Percentiles rank a stretch among this genome's conserved stretches.
Conservation (phyloP, 2,888 invertebrate genomes). For the Tinea semifulvella region DNA sequence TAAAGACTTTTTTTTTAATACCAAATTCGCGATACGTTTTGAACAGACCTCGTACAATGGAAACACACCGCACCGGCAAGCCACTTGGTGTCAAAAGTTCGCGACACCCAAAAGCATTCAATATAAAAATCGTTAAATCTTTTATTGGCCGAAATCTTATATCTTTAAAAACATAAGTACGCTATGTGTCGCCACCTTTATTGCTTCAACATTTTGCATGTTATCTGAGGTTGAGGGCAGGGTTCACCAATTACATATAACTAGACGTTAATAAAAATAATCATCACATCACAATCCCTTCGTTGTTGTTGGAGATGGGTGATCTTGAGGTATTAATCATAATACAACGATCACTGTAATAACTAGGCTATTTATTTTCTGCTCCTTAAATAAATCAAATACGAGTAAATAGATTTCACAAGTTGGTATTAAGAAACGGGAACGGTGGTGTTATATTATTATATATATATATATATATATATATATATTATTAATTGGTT, state of each 20-base stretch:
- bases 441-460: too few relatives aligned
- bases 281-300: too few relatives aligned
- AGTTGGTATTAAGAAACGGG: too few relatives aligned
- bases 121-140: constrained; percentile 21
- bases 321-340: too few relatives aligned
- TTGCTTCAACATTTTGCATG: background rate
- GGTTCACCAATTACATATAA: background rate
- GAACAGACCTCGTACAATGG: constrained; percentile 26
- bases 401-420: too few relatives aligned
- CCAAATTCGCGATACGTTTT: background rate
- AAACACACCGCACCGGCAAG: constrained; percentile 25
- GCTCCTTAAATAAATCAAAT: too few relatives aligned
- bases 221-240: background rate
- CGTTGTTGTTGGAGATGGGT: too few relatives aligned
- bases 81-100: constrained; percentile 49
- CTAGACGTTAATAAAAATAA: too few relatives aligned
- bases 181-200: background rate
- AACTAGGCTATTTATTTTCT: too few relatives aligned
- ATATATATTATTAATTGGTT: too few relatives aligned
- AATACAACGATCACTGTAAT: too few relatives aligned
- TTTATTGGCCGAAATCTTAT: constrained; percentile 9
- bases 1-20: background rate
- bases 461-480: too few relatives aligned
- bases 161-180: constrained; percentile 4
- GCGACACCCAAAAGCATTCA: constrained; percentile 32